A percentile compares a stretch with the other conserved stretches of the same genome.
These are phyloP conservation scores for Scaptomyza montana DNA, from an alignment of 1,140 invertebrate genomes.

Conservation along the genomic window DNA sequence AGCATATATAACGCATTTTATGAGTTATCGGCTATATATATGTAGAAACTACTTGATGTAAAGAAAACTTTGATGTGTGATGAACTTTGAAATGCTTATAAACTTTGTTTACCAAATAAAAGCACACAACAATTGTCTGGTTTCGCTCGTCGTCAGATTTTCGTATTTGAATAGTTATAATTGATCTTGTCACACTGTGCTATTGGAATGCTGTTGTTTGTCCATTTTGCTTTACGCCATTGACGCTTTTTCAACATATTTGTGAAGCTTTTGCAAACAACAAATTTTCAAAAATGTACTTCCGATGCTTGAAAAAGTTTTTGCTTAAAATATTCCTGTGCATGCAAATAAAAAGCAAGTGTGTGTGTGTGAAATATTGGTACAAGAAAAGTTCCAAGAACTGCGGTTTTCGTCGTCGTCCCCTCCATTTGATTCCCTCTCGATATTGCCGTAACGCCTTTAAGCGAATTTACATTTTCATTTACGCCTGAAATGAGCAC, in stretches of 20 bases:
- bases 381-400: conserved; percentile 35
- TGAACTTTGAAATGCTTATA: too few species aligned
- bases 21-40: too few species aligned
- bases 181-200: conserved; percentile 35
- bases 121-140: too few species aligned
- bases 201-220: conserved; percentile 30
- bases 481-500: conserved; percentile 73
- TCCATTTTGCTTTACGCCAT: conserved; percentile 19
- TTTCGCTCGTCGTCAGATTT: too few species aligned
- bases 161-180: too few species aligned
- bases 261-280: neutral
- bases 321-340: neutral
- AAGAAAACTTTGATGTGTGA: too few species aligned
- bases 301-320: neutral
- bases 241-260: conserved; percentile 41
- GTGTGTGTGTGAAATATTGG: conserved; percentile 26
- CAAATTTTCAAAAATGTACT: conserved; percentile 20
- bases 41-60: too few species aligned
- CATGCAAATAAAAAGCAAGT: neutral
- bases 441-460: conserved; percentile 40
- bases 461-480: conserved; percentile 77
- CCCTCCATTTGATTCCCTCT: neutral
- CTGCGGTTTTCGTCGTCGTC: neutral
- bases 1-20: too few species aligned
- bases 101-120: too few species aligned